Evolutionary conservation across 1,140 invertebrate species (phyloP).

Genomic region (Euborellia annulipes): DNA sequence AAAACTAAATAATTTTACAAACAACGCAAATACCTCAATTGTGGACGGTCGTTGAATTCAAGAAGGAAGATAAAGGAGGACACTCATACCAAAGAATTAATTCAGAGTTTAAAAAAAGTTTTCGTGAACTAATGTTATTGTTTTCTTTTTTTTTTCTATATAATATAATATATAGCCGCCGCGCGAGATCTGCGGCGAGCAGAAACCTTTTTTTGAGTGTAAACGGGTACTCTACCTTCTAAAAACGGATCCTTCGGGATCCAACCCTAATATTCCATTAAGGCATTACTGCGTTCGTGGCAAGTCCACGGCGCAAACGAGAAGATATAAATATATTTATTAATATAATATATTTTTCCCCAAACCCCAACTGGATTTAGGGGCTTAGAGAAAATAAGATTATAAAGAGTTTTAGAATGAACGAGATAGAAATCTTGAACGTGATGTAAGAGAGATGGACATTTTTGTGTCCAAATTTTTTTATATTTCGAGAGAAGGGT

Average conservation of each 20-base stretch:
- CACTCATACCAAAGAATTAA: conserved; percentile 21
- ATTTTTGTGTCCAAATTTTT: conserved; percentile 10
- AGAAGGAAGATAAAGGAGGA: neutral
- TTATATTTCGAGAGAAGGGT: neutral
- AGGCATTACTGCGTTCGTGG: too few relatives aligned
- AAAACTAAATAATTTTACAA: conserved; percentile 17
- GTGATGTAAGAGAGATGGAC: conserved; percentile 30
- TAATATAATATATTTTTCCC: conserved; percentile 5
- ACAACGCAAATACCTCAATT: conserved; percentile 27
- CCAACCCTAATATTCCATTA: too few relatives aligned
- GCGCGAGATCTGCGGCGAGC: neutral
- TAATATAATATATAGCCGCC: neutral
- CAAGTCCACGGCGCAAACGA: conserved; percentile 10
- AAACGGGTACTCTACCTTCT: neutral
- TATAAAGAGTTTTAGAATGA: too few relatives aligned
- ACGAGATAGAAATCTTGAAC: conserved; percentile 25
- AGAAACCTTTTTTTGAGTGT: neutral
- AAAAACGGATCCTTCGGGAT: neutral
- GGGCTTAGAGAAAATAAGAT: conserved; percentile 8
- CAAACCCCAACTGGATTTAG: conserved; percentile 10
- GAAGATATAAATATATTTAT: conserved; percentile 10
- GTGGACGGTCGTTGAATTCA: conserved; percentile 6
- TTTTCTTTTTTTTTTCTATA: conserved; percentile 18
- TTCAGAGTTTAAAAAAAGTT: conserved; percentile 19
- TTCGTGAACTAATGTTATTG: conserved; percentile 24